Evolutionary conservation across 2,888 invertebrate species (phyloP).

Genomic region (Iselma pallidipennis): DNA sequence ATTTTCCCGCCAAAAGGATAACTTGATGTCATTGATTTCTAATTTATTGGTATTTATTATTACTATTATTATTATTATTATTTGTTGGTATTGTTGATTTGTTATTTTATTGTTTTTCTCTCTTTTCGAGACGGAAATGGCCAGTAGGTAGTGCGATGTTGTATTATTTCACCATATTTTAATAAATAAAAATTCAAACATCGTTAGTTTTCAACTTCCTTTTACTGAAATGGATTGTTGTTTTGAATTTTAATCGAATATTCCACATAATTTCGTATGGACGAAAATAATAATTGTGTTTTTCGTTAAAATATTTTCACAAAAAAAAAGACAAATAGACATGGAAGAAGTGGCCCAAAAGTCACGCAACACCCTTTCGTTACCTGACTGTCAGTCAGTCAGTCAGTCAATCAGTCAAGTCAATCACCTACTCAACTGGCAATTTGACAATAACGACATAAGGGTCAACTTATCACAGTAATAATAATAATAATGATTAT

Average conservation of each 20-base stretch:
- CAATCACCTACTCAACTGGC: too few species aligned
- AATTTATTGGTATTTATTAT: background rate
- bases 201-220: constrained; percentile 38
- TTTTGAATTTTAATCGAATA: constrained; percentile 29
- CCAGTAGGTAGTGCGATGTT: too few species aligned
- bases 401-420: too few species aligned
- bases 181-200: constrained; percentile 39
- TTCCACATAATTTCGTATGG: constrained; percentile 17
- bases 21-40: too few species aligned
- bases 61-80: background rate
- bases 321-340: too few species aligned
- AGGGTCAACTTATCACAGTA: background rate
- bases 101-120: background rate
- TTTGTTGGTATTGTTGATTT: too few species aligned
- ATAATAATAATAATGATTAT: background rate
- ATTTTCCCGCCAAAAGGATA: too few species aligned
- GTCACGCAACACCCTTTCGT: too few species aligned
- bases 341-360: too few species aligned
- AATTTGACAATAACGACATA: background rate
- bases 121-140: constrained; percentile 38
- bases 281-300: too few species aligned
- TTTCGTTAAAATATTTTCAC: too few species aligned
- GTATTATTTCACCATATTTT: constrained; percentile 40
- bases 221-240: constrained; percentile 27
- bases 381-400: too few species aligned